Percentiles rank a stretch among this genome's conserved stretches.
phyloP scores from a whole-genome alignment of 2,888 invertebrate species.

The Automeris io region DNA sequence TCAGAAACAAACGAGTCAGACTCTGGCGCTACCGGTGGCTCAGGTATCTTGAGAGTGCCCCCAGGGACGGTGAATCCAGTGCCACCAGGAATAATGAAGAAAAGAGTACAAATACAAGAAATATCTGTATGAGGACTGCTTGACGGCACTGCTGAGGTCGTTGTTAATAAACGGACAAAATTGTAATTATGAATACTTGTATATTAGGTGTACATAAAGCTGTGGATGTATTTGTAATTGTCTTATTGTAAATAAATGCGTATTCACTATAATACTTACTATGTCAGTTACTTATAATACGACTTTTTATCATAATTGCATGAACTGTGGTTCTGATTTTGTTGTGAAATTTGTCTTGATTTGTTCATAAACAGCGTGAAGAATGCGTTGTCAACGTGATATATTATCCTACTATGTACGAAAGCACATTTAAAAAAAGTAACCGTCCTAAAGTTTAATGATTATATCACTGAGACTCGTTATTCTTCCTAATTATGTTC shows the following conservation, averaged over 20 bases:
- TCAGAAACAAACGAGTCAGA: slow-evolving; percentile 62
- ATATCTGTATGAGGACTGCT: slow-evolving; percentile 87
- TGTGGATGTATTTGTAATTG: slow-evolving; percentile 13
- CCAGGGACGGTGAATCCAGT: slow-evolving; percentile 70
- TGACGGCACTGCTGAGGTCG: slow-evolving; percentile 55
- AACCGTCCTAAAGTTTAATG: slow-evolving; percentile 1
- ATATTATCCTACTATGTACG: no score
- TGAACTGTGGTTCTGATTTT: slow-evolving; percentile 29
- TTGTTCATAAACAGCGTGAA: no score
- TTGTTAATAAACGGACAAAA: slow-evolving; percentile 66
- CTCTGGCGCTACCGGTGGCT: slow-evolving; percentile 55
- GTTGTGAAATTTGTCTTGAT: no score
- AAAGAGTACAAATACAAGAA: slow-evolving; percentile 94
- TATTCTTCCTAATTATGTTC: no score
- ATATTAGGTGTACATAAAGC: slow-evolving; percentile 33
- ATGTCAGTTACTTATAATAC: slow-evolving; percentile 19
- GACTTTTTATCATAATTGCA: slow-evolving; percentile 25
- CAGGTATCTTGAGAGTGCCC: slow-evolving; percentile 69
- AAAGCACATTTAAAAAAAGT: neutral
- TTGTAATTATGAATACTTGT: slow-evolving; percentile 46
- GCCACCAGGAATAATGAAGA: slow-evolving; percentile 88
- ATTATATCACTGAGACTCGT: neutral
- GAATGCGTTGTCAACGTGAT: no score
- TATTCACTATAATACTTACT: slow-evolving; percentile 9
- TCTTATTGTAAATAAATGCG: slow-evolving; percentile 30